Conservation (phyloP, 2,113 vertebrate species). For the Malurus cyaneus region DNA sequence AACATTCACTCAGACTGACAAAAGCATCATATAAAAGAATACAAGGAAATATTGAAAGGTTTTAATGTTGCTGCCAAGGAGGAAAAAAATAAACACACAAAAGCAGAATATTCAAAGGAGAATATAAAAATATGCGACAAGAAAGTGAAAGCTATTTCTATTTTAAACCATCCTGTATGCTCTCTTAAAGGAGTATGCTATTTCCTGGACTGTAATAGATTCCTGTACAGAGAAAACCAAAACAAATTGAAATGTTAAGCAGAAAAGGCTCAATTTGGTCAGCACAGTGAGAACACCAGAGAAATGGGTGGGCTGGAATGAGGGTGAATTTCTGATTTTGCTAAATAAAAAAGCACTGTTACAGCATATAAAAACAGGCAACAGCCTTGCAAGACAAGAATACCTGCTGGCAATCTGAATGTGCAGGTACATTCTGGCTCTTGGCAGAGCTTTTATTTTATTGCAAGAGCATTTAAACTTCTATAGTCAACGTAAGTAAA, state of each 20-base stretch:
- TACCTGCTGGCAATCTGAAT: not conserved
- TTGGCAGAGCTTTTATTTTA: not conserved
- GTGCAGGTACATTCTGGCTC: not conserved
- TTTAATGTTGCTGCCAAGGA: not conserved
- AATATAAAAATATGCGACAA: not conserved
- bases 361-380: not conserved
- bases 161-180: not conserved
- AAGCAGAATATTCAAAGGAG: not conserved
- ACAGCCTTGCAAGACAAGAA: not conserved
- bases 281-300: not conserved
- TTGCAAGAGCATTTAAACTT: not conserved
- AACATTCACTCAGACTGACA: not conserved
- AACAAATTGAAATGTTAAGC: not conserved
- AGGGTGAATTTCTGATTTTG: not conserved
- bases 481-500: not conserved
- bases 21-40: not conserved
- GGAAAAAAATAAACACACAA: not conserved
- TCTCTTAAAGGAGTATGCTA: not conserved
- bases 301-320: not conserved
- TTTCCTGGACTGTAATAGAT: not conserved
- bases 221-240: not conserved
- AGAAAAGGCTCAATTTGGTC: not conserved
- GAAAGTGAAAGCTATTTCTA: not conserved
- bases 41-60: not conserved
- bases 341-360: not conserved